Conservation (phyloP, 2,797 vertebrate genomes). For the Lepus oiostolus region DNA sequence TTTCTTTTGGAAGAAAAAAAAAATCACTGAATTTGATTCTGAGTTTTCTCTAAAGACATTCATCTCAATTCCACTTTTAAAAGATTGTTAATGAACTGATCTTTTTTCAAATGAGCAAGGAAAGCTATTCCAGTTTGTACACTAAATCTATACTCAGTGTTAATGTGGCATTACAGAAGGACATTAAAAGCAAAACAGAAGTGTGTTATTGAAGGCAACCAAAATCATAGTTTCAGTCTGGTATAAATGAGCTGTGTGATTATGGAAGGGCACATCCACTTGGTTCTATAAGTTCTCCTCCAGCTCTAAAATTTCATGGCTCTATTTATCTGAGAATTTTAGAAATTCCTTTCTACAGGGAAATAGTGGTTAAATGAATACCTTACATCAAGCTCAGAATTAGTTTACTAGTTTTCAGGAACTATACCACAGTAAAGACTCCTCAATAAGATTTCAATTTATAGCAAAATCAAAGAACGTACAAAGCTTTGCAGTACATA, state of each 20-base stretch:
- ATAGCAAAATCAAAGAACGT: conserved; percentile 62
- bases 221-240: not conserved
- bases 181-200: not conserved
- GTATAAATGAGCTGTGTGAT: not conserved
- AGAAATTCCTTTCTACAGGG: not conserved
- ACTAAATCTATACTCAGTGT: not conserved
- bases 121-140: conserved; percentile 37
- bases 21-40: conserved; percentile 43
- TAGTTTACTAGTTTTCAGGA: conserved; percentile 45
- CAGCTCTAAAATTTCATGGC: not conserved
- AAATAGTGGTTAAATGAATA: conserved; percentile 54
- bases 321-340: not conserved
- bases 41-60: not conserved
- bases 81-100: not conserved
- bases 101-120: not conserved
- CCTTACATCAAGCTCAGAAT: not conserved
- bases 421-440: conserved; percentile 19
- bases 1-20: conserved; percentile 16
- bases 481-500: conserved; percentile 26
- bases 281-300: not conserved
- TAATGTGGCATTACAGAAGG: not conserved
- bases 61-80: conserved; percentile 38
- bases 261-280: not conserved
- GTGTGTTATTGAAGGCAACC: not conserved
- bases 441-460: conserved; percentile 44